Evolutionary conservation across 2,113 vertebrate species (phyloP).

Genomic region (Crotophaga sulcirostris): DNA sequence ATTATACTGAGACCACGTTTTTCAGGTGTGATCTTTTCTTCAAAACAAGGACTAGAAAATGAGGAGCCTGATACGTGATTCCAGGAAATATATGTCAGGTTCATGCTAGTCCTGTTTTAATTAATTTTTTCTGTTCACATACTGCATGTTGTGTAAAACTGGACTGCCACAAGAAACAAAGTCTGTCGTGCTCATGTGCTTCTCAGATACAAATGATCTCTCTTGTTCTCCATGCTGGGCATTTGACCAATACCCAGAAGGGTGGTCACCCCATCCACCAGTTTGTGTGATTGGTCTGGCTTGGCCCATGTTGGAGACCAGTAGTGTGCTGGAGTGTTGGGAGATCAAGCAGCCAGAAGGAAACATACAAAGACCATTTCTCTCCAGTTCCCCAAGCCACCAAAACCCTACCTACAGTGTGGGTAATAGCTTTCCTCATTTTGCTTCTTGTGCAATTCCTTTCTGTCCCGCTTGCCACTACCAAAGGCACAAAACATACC

Average conservation of each 20-base stretch:
- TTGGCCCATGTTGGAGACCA: not conserved
- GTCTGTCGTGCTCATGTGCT: not conserved
- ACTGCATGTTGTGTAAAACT: not conserved
- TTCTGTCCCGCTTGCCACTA: not conserved
- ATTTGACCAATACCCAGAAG: not conserved
- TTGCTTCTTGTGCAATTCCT: not conserved
- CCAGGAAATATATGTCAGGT: not conserved
- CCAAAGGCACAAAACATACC: not conserved
- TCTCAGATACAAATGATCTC: not conserved
- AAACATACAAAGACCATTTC: not conserved
- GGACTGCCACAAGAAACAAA: not conserved
- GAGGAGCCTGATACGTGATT: not conserved
- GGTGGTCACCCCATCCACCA: not conserved
- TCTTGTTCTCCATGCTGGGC: not conserved
- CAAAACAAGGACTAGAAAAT: not conserved
- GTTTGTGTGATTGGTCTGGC: not conserved
- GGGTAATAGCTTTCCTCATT: not conserved
- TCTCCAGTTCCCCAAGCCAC: not conserved
- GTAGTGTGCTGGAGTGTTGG: fast-evolving
- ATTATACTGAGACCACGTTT: not conserved
- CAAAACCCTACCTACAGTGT: not conserved
- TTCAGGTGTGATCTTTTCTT: not conserved
- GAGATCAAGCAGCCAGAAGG: not conserved
- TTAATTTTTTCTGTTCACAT: not conserved
- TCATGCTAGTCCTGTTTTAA: not conserved